Base-by-base conservation (phyloP, 2,797 vertebrate genomes). In the Sebastes glaucus region DNA sequence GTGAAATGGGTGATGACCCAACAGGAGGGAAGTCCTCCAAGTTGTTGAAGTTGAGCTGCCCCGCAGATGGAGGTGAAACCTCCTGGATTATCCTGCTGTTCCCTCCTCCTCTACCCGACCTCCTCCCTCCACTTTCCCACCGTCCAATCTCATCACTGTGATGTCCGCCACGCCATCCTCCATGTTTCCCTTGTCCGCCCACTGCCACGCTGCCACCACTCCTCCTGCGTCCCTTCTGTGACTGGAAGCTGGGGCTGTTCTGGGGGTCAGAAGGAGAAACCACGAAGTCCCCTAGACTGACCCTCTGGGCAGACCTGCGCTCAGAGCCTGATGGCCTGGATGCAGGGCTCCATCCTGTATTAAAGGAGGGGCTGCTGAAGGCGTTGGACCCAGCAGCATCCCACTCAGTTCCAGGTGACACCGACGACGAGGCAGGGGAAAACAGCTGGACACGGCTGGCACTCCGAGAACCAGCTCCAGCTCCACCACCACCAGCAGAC, bases 1-100 rank as follows among this genome's bases (percentile, higher is more conserved):
- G 89, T 69, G 94, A 95, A 72, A 93, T 80, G 52, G 95, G 84
- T 28, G 95, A 92, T 14, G 96, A 94, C 71, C 96, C 95, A 78
- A 99, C 95, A 18, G 98, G 98, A 2, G 99, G 99, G 84, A 99
- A 99, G 74, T 99, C 98, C 65, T 99, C 98, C 92, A 99, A 80
- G 92, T 98, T 98, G 95, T 96, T 97, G 66, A 99, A 95, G 88
- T 99, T 99, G 2, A 98, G 95, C 33, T 96, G 95, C 71, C 88
- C 90, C 22, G 83, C 81, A 66, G 93, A 35, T 69, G 91, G 88
- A 82, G 94, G 92, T 59, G 96, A 95, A 88, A 94, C 84, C 25
- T 91, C 76, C 28, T 96, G 94, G 13, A 69, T 95, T 30, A 70
- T 88, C 71, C 86, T 94, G 49, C 82, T 92, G 67, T 88, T 92